Conservation (phyloP, 2,113 vertebrate genomes). For the Psilopsiagon aurifrons region DNA sequence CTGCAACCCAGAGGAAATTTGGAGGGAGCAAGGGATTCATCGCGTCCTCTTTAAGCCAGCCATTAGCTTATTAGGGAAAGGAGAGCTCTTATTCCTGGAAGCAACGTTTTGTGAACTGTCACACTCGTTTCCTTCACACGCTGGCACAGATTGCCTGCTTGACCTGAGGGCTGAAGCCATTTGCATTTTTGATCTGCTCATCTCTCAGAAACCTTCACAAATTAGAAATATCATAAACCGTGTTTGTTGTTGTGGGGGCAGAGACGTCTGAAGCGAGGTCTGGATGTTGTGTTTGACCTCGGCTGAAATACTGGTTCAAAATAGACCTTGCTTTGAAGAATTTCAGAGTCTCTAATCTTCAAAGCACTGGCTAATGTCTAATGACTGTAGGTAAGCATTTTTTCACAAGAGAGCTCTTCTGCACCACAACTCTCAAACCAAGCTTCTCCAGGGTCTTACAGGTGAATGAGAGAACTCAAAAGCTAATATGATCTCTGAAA, state of each 20-base stretch:
- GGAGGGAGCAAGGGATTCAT: background rate
- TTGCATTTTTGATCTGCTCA: constrained; percentile 63
- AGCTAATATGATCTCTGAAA: background rate
- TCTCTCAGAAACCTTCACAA: constrained; percentile 48
- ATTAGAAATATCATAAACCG: constrained; percentile 44
- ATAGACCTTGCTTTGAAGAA: constrained; percentile 23
- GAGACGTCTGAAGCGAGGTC: background rate
- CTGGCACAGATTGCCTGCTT: constrained; percentile 61
- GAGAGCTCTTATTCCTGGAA: constrained; percentile 51
- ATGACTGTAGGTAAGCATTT: constrained; percentile 5
- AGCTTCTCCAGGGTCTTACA: background rate
- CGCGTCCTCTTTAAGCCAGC: background rate
- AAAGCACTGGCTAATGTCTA: constrained; percentile 15
- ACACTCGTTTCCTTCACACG: constrained; percentile 53
- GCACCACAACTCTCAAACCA: background rate
- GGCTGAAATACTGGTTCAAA: constrained; percentile 12
- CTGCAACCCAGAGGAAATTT: constrained; percentile 27
- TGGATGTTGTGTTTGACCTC: background rate
- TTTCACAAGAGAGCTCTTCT: background rate
- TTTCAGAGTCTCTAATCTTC: background rate
- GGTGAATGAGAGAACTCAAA: background rate
- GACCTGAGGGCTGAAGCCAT: constrained; percentile 57
- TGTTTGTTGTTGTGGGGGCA: background rate
- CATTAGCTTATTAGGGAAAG: background rate
- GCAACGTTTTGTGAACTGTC: constrained; percentile 62